Evolutionary conservation across 2,113 vertebrate genomes (phyloP).

Genomic region (Bos javanicus): DNA sequence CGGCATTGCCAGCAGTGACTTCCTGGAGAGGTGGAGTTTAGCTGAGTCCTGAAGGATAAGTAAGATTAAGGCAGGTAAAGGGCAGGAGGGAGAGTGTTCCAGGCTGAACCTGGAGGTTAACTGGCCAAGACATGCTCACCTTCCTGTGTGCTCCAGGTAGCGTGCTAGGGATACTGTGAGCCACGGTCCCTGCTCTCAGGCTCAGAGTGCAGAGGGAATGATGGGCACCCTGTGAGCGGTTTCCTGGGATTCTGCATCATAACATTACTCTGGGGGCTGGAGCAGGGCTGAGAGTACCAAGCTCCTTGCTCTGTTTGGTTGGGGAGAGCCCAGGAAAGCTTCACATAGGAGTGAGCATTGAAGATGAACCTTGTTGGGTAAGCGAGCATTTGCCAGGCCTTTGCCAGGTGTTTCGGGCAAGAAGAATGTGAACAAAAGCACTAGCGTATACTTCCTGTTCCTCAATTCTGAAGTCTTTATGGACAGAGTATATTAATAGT

Average conservation of each 20-base stretch:
- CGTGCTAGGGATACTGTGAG: neutral
- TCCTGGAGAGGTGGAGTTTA: neutral
- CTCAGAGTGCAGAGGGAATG: neutral
- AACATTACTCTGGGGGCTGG: neutral
- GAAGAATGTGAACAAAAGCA: neutral
- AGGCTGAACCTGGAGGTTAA: neutral
- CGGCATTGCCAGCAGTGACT: neutral
- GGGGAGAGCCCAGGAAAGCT: neutral
- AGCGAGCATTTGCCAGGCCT: neutral
- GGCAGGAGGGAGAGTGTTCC: neutral
- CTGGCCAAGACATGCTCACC: neutral
- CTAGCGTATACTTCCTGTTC: neutral
- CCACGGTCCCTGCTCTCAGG: neutral
- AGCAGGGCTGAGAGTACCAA: neutral
- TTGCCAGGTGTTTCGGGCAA: neutral
- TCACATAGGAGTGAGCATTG: neutral
- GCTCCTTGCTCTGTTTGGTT: neutral
- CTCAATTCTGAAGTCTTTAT: conserved; percentile 2
- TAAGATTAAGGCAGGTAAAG: neutral
- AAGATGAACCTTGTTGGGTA: neutral
- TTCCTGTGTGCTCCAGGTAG: neutral
- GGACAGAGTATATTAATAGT: neutral
- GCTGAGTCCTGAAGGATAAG: neutral
- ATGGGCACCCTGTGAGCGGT: neutral
- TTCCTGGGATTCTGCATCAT: neutral